Base-by-base conservation (phyloP, 2,797 vertebrate species). In the Potorous gilbertii region DNA sequence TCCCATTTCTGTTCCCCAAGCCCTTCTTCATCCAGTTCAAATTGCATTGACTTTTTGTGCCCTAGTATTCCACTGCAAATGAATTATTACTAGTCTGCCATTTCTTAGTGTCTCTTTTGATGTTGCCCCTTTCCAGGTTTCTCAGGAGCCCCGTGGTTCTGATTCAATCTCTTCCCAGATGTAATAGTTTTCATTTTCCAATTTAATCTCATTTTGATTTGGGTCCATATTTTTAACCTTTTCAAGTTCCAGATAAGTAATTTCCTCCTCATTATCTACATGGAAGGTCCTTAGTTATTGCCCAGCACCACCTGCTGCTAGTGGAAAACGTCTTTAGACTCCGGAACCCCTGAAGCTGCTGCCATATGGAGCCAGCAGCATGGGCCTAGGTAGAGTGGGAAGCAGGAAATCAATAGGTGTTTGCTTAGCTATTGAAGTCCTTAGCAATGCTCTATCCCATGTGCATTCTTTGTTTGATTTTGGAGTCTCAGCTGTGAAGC, bases 181-280 rank as follows among this genome's bases (percentile, higher is more conserved):
- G 95, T 95, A 97, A 92, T 56, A 95, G 95, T 95, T 97, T 97
- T 96, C 94, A 96, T 97, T 96, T 92, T 96, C 56, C 57, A 93
- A 34, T 96, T 97, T 97, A 98, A 97, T 97, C 94, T 97, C 96
- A 96, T 98, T 97, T 98, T 97, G 95, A 98, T 97, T 97, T 97
- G 93, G 97, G 91, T 98, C 97, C 97, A 97, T 97, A 97, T 98
- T 96, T 97, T 95, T 96, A 98, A 98, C 90, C 96, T 98, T 97
- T 98, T 95, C 96, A 95, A 97, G 94, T 96, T 98, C 91, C 96
- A 97, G 97, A 96, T 96, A 97, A 97, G 95, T 93, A 93, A 91
- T 97, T 97, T 97, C 95, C 96, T 96, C 97, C 93, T 97, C 97
- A 97, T 97, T 97, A 97, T 91, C 97, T 46, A 18, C 97, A 96